Evolutionary conservation across 2,888 invertebrate species (phyloP).

Genomic region (Rhingia campestris): DNA sequence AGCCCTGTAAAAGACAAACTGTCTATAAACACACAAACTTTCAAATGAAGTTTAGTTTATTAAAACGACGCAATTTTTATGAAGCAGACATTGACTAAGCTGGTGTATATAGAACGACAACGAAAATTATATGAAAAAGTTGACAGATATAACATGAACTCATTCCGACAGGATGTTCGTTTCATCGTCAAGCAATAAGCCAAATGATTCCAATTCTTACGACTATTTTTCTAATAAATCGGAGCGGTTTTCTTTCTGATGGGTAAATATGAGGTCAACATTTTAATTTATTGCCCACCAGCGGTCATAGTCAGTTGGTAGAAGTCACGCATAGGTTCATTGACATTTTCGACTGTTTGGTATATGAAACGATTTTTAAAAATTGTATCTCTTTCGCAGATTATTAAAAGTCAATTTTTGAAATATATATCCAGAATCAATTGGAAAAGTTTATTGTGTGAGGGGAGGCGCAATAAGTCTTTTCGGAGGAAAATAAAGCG

Average conservation of each 20-base stretch:
- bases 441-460: conserved; percentile 50
- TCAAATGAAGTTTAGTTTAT: conserved; percentile 65
- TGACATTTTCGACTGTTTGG: conserved; percentile 19
- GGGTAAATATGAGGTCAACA: background rate
- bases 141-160: conserved; percentile 49
- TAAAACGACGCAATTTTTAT: conserved; percentile 68
- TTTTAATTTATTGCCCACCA: conserved; percentile 53
- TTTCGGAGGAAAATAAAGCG: conserved; percentile 39
- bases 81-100: conserved; percentile 43
- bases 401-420: conserved; percentile 56
- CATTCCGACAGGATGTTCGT: conserved; percentile 17
- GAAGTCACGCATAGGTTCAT: conserved; percentile 29
- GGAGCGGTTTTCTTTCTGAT: background rate
- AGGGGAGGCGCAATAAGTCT: conserved; percentile 19
- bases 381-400: conserved; percentile 32
- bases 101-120: background rate
- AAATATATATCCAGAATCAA: conserved; percentile 33
- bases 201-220: conserved; percentile 69
- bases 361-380: conserved; percentile 21
- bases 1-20: conserved; percentile 61
- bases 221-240: conserved; percentile 49
- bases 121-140: conserved; percentile 36
- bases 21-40: conserved; percentile 55
- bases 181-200: conserved; percentile 50
- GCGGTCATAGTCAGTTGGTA: conserved; percentile 52